phyloP scores from a whole-genome alignment of 2,113 vertebrate species.

The Zosterops pallidus region DNA sequence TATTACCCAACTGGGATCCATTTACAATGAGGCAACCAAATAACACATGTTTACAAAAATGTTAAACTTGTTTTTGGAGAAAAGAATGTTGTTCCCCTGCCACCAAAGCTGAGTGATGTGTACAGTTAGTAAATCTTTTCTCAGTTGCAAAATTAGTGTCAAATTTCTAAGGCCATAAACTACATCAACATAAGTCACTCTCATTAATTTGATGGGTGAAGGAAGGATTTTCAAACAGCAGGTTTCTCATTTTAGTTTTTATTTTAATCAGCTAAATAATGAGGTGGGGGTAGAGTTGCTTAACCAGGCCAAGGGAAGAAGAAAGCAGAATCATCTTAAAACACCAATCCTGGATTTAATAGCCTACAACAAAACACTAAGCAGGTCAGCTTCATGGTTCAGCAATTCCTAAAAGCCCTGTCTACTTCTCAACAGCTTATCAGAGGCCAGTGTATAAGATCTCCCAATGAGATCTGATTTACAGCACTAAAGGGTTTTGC shows the following conservation, averaged over 20 bases:
- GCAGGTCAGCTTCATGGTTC: slow-evolving; percentile 82
- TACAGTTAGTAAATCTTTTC: slow-evolving; percentile 69
- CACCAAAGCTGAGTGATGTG: slow-evolving; percentile 35
- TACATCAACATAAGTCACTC: slow-evolving; percentile 50
- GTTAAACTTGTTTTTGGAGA: slow-evolving; percentile 47
- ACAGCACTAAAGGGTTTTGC: slow-evolving; percentile 63
- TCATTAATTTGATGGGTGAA: slow-evolving; percentile 70
- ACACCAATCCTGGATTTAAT: slow-evolving; percentile 77
- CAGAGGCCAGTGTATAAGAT: slow-evolving; percentile 60
- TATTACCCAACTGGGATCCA: not conserved
- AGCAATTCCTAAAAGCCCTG: slow-evolving; percentile 80
- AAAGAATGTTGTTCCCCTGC: slow-evolving; percentile 26
- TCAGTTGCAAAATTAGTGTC: slow-evolving; percentile 68
- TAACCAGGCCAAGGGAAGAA: slow-evolving; percentile 70
- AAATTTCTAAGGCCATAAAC: slow-evolving; percentile 60
- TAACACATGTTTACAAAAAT: slow-evolving; percentile 62
- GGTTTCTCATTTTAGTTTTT: slow-evolving; percentile 54
- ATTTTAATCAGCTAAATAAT: slow-evolving; percentile 74
- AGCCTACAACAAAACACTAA: slow-evolving; percentile 82
- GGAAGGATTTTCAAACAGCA: slow-evolving; percentile 62
- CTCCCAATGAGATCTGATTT: slow-evolving; percentile 78
- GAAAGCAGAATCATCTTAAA: slow-evolving; percentile 76
- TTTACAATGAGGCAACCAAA: slow-evolving; percentile 59
- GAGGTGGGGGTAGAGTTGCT: slow-evolving; percentile 64
- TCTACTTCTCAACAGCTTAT: slow-evolving; percentile 77